phyloP scores from a whole-genome alignment of 2,888 invertebrate species.

The Falcaria lacertinaria region DNA sequence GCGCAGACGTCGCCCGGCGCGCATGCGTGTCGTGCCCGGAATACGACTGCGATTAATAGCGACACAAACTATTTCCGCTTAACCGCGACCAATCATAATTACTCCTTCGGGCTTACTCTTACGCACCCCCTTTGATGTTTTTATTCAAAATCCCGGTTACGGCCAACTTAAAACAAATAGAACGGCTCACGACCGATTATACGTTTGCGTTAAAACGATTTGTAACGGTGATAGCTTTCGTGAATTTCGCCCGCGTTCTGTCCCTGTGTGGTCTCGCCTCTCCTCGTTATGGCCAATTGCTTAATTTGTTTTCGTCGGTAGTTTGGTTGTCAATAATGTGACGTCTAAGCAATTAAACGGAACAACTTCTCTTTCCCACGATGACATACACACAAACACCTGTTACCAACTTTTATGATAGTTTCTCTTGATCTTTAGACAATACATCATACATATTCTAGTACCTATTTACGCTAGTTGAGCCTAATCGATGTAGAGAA shows the following conservation, averaged over 20 bases:
- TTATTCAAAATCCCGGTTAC: conserved; percentile 73
- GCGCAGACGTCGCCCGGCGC: conserved; percentile 14
- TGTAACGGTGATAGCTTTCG: conserved; percentile 71
- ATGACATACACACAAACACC: conserved; percentile 6
- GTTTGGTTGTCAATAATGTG: conserved; percentile 46
- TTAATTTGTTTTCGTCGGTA: conserved; percentile 49
- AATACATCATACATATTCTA: neutral
- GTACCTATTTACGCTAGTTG: neutral
- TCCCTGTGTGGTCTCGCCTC: conserved; percentile 66
- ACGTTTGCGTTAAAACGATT: conserved; percentile 76
- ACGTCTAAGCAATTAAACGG: conserved; percentile 45
- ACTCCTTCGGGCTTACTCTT: conserved; percentile 69
- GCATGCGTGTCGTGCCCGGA: conserved; percentile 50
- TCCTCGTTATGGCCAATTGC: conserved; percentile 36
- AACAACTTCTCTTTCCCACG: conserved; percentile 38
- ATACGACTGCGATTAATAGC: conserved; percentile 67
- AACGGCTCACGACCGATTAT: conserved; percentile 71
- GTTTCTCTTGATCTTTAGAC: neutral
- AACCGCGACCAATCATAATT: conserved; percentile 76
- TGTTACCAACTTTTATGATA: neutral
- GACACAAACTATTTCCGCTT: conserved; percentile 77
- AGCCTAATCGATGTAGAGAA: neutral
- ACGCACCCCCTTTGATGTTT: conserved; percentile 77
- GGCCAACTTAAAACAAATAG: conserved; percentile 78
- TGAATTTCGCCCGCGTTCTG: conserved; percentile 57